phyloP scores from a whole-genome alignment of 2,113 vertebrate genomes.

The Notiomystis cincta region DNA sequence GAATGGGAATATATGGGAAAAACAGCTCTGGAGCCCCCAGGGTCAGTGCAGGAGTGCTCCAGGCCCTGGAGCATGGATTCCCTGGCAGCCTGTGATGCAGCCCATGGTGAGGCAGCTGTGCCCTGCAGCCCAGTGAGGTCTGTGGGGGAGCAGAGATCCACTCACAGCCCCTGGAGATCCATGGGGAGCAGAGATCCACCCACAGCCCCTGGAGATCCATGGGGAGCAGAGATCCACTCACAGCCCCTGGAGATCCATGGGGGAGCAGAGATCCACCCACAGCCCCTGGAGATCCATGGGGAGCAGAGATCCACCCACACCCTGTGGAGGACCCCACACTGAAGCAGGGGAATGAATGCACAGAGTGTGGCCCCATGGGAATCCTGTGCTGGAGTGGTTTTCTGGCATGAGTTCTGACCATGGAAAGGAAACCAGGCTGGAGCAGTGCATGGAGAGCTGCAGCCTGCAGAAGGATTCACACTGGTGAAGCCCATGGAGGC shows the following conservation, averaged over 20 bases:
- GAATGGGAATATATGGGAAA: not conserved
- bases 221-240: not conserved
- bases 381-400: not conserved
- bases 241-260: not conserved
- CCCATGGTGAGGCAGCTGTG: not conserved
- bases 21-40: not conserved
- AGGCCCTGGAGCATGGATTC: not conserved
- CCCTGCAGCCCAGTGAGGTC: not conserved
- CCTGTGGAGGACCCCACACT: not conserved
- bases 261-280: not conserved
- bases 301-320: not conserved
- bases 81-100: not conserved
- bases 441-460: not conserved
- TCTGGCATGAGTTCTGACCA: not conserved
- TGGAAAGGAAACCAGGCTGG: not conserved
- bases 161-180: not conserved
- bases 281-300: not conserved
- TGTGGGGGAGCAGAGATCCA: not conserved
- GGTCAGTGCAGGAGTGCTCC: not conserved
- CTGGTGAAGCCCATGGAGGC: not conserved
- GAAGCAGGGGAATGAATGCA: not conserved
- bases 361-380: not conserved
- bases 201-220: not conserved
- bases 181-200: not conserved
- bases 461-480: not conserved